Conservation (phyloP, 2,797 vertebrate genomes). For the Ispidina lecontei region DNA sequence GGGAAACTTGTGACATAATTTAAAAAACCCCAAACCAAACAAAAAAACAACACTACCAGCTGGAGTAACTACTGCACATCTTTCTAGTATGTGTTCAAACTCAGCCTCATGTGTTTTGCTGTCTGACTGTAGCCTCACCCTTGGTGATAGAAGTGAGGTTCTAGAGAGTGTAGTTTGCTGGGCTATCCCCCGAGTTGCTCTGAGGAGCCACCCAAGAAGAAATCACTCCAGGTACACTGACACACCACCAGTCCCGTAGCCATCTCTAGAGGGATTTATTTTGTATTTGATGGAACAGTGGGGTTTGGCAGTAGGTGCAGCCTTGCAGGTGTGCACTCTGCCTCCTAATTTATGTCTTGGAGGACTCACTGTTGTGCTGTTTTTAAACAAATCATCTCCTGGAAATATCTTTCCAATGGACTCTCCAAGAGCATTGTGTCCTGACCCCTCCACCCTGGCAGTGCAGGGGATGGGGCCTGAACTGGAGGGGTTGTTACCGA, state of each 20-base stretch:
- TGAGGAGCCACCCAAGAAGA: not conserved
- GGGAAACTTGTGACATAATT: not conserved
- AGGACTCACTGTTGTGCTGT: not conserved
- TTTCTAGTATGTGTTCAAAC: not conserved
- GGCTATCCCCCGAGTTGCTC: not conserved
- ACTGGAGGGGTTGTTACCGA: not conserved
- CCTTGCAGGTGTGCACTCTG: not conserved
- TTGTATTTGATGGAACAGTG: constrained; percentile 9
- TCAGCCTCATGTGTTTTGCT: not conserved
- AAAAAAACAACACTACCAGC: not conserved
- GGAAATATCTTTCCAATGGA: not conserved
- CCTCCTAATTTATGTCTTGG: not conserved
- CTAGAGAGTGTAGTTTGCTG: not conserved
- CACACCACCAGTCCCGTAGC: constrained; percentile 6
- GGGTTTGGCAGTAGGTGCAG: constrained; percentile 27
- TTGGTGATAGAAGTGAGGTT: not conserved
- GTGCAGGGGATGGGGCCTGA: fast-evolving
- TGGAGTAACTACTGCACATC: not conserved
- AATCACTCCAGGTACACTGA: not conserved
- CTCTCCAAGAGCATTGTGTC: not conserved
- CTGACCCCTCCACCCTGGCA: not conserved
- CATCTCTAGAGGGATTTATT: constrained; percentile 60
- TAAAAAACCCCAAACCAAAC: too few species aligned
- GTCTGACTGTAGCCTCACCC: not conserved
- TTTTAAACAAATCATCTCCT: not conserved